Percentiles rank a stretch among this genome's conserved stretches.
Conservation (phyloP, 2,797 vertebrate genomes). For the Lacerta viridis region DNA sequence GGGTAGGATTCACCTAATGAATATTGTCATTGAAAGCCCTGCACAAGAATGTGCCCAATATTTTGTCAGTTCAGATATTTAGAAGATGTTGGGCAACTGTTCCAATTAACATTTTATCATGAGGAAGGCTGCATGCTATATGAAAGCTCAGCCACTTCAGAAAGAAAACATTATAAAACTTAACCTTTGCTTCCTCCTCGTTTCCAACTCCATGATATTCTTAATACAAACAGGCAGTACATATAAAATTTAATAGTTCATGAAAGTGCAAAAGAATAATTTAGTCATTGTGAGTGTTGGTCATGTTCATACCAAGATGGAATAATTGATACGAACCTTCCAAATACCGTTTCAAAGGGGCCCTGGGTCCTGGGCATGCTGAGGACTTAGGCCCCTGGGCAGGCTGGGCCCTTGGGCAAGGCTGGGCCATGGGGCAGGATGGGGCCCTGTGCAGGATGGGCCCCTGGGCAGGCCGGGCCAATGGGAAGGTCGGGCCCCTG, state of each 20-base stretch:
- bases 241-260: neutral
- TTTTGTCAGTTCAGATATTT: neutral
- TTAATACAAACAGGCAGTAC: slow-evolving; percentile 4
- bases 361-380: too few species aligned
- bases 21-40: too few species aligned
- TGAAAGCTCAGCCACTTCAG: neutral
- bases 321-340: slow-evolving; percentile 2
- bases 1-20: too few species aligned
- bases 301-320: neutral
- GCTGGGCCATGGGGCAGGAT: too few species aligned
- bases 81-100: neutral
- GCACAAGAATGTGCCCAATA: neutral
- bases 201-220: neutral
- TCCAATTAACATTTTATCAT: neutral
- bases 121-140: neutral
- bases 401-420: neutral
- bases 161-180: neutral
- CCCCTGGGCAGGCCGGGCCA: too few species aligned
- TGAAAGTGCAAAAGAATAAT: neutral
- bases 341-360: slow-evolving; percentile 3
- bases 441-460: too few species aligned
- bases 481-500: too few species aligned
- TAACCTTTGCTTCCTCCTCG: neutral
- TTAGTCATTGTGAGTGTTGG: neutral
- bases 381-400: too few species aligned